These are phyloP conservation scores for Heliconius ismenius DNA, from an alignment of 2,888 invertebrate species.

Conservation along the genomic window DNA sequence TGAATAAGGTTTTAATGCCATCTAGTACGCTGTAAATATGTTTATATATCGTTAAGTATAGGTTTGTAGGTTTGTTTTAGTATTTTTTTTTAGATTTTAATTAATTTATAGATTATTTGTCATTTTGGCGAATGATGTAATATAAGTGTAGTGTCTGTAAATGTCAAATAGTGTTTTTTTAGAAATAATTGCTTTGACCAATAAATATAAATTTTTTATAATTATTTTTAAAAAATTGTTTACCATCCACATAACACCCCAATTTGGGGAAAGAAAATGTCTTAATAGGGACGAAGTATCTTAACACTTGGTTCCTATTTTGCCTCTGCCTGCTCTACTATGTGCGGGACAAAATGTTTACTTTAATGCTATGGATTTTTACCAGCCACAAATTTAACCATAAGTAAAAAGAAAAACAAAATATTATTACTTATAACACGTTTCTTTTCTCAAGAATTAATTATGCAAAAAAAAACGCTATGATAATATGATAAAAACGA, in stretches of 20 bases:
- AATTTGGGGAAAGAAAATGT: too few relatives aligned
- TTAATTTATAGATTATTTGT: not conserved
- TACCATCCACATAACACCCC: too few relatives aligned
- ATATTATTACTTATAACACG: too few relatives aligned
- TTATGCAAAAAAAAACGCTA: not conserved
- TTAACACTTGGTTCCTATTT: too few relatives aligned
- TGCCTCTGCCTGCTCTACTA: too few relatives aligned
- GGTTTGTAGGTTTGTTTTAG: not conserved
- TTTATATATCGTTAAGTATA: slow-evolving; percentile 20
- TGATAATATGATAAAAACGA: not conserved
- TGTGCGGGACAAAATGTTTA: too few relatives aligned
- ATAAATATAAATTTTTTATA: too few relatives aligned
- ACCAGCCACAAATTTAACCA: too few relatives aligned
- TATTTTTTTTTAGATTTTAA: not conserved
- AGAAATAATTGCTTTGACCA: too few relatives aligned
- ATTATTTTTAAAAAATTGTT: too few relatives aligned
- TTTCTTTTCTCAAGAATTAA: not conserved
- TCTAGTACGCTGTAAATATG: slow-evolving; percentile 9
- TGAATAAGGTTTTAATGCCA: slow-evolving; percentile 34
- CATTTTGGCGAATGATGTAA: not conserved
- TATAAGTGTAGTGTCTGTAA: not conserved
- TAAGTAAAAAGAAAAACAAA: too few relatives aligned
- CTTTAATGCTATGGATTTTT: not conserved
- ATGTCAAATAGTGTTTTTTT: not conserved
- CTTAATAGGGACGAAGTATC: too few relatives aligned